Percentiles rank a stretch among this genome's conserved stretches.
Conservation (phyloP, 2,797 vertebrate genomes). For the Cercopithecus petaurista region DNA sequence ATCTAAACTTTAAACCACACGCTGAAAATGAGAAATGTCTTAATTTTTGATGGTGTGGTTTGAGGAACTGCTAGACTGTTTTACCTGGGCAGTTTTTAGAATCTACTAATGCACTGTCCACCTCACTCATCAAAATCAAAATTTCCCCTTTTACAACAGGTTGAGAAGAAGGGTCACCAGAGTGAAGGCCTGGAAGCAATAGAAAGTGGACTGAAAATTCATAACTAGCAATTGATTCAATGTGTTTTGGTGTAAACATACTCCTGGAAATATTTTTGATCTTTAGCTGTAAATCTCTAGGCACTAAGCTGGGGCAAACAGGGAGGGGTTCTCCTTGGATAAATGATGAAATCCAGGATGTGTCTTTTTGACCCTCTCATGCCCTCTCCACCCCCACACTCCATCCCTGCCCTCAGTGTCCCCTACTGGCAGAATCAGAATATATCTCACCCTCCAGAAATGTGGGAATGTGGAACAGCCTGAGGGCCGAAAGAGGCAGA, state of each 20-base stretch:
- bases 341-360: slow-evolving; percentile 67
- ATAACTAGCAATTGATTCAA: slow-evolving; percentile 58
- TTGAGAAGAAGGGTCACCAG: slow-evolving; percentile 36
- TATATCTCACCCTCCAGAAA: slow-evolving; percentile 44
- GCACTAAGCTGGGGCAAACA: slow-evolving; percentile 28
- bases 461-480: slow-evolving; percentile 35
- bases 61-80: background rate
- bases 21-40: slow-evolving; percentile 33
- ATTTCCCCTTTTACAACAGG: slow-evolving; percentile 52
- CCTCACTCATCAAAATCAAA: background rate
- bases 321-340: slow-evolving; percentile 25
- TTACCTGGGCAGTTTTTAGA: slow-evolving; percentile 1
- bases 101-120: background rate
- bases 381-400: background rate
- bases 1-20: background rate
- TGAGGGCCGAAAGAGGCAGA: slow-evolving; percentile 21
- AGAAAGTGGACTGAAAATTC: slow-evolving; percentile 38
- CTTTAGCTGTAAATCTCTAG: slow-evolving; percentile 54
- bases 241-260: slow-evolving; percentile 49
- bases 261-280: slow-evolving; percentile 59
- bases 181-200: slow-evolving; percentile 53
- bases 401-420: background rate
- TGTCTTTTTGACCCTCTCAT: slow-evolving; percentile 37
- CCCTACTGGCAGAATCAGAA: slow-evolving; percentile 29
- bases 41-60: slow-evolving; percentile 4